Evolutionary conservation across 2,797 vertebrate genomes (phyloP), one percentile per base, ranked within the genome.

Genomic region (Darevskia nairensis): DNA sequence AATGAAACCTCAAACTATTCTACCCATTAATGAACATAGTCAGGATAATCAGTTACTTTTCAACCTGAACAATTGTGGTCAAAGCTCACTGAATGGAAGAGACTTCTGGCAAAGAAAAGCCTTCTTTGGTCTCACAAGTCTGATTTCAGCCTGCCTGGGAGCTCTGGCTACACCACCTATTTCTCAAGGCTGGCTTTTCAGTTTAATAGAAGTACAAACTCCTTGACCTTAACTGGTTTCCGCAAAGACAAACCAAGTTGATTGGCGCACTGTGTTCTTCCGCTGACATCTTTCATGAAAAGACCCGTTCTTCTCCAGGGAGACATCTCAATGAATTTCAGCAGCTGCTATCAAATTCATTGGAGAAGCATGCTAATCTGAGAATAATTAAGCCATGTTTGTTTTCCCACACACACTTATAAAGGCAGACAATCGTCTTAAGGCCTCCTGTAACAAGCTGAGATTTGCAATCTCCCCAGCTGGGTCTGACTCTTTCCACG

Each of bases 371-470:
- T 4, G 29, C 68, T 86, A 85, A 92, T 64, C 80, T 84, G 29
- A 29, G 72, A 82, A 91, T 84, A 90, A 89, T 84, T 66, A 72
- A 87, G 35, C 82, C 66, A 75, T 84, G 69, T 83, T 90, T 90
- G 77, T 80, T 94, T 90, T 89, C 86, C 90, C 72, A 84, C 68
- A 86, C 61, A 39, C 29, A 84, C 44, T 89, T 80, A 82, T 39
- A 75, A 89, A 88, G 50, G 72, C 80, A 80, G 72, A 41, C 68
- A 50, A 79, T n/a, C 10, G 23, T 44, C 85, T 89, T 82, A 72
- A 64, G 29, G 77, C 66, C 44, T 66, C 17, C 85, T 55, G n/a
- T 17, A 89, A 68, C 78, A 85, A 71, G 78, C 59, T 13, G 15
- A 69, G 25, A 64, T 46, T 87, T 79, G 64, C 44, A 66, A 23